phyloP scores from a whole-genome alignment of 2,888 invertebrate species.

The Lochmaea capreae region DNA sequence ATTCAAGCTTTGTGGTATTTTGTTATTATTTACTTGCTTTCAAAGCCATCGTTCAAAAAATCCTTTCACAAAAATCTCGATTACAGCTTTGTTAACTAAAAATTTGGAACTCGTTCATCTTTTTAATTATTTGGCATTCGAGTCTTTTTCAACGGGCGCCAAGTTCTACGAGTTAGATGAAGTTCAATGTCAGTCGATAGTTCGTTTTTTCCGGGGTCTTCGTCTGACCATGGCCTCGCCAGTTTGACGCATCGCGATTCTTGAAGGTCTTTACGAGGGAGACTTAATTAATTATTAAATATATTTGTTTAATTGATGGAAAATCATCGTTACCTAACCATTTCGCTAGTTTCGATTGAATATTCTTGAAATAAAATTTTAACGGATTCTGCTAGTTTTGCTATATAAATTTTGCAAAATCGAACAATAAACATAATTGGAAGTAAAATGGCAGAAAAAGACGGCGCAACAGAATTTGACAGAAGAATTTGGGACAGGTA shows the following conservation, averaged over 20 bases:
- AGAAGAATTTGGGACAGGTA: no score
- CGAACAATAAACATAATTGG: no score
- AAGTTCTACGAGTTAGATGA: conserved; percentile 22
- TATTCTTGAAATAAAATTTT: no score
- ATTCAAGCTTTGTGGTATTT: no score
- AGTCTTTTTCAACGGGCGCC: conserved; percentile 6
- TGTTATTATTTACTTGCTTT: no score
- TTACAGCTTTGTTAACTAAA: conserved; percentile 3
- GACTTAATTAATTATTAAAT: background rate
- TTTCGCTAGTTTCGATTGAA: no score
- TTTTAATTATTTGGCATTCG: conserved; percentile 9
- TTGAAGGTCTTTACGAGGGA: conserved; percentile 14
- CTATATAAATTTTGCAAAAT: no score
- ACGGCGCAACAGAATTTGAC: no score
- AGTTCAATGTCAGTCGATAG: conserved; percentile 60
- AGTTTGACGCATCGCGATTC: conserved; percentile 41
- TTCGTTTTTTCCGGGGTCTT: conserved; percentile 61
- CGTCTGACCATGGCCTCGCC: conserved; percentile 59
- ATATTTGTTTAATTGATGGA: no score
- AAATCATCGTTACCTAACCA: no score
- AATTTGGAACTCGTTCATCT: conserved; percentile 25
- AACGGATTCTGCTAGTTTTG: no score
- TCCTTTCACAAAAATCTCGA: background rate
- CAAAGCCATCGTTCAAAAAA: background rate
- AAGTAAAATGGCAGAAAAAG: no score